Percentiles rank a stretch among this genome's conserved stretches.
phyloP scores from a whole-genome alignment of 2,797 vertebrate species.

The Premnoplex brunnescens region DNA sequence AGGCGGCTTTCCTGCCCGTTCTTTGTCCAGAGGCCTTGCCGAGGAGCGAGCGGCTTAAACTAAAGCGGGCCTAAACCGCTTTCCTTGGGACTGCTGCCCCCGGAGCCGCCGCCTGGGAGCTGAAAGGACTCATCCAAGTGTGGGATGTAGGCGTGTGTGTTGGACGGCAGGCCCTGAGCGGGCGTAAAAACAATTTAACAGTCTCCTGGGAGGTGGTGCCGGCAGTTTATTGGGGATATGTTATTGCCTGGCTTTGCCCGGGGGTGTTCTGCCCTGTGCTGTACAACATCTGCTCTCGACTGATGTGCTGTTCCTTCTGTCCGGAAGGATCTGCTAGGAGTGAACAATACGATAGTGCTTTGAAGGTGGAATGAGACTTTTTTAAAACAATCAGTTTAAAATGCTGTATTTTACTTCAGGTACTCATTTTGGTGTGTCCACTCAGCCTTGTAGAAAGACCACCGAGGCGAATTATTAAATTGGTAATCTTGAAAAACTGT shows the following conservation, averaged over 20 bases:
- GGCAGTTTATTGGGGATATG: neutral
- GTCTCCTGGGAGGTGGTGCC: neutral
- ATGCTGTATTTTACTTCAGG: neutral
- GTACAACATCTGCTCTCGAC: neutral
- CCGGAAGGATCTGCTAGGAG: neutral
- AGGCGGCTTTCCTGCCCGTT: rapidly evolving
- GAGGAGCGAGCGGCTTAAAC: neutral
- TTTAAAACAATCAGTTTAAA: neutral
- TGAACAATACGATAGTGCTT: neutral
- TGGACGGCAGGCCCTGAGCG: neutral
- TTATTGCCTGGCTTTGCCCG: neutral
- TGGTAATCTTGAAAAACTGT: neutral
- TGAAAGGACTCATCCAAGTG: neutral
- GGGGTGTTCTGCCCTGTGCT: rapidly evolving
- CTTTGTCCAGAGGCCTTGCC: neutral
- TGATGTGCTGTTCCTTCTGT: neutral
- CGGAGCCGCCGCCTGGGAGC: neutral
- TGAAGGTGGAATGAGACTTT: neutral
- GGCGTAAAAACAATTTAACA: neutral
- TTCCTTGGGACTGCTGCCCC: neutral
- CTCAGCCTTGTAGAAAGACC: neutral
- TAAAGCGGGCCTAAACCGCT: neutral
- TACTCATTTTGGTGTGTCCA: rapidly evolving
- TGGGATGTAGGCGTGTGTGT: neutral
- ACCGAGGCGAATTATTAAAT: neutral